These are phyloP conservation scores for Melanotaenia nigrans DNA, from an alignment of 2,797 vertebrate species.

Conservation along the genomic window DNA sequence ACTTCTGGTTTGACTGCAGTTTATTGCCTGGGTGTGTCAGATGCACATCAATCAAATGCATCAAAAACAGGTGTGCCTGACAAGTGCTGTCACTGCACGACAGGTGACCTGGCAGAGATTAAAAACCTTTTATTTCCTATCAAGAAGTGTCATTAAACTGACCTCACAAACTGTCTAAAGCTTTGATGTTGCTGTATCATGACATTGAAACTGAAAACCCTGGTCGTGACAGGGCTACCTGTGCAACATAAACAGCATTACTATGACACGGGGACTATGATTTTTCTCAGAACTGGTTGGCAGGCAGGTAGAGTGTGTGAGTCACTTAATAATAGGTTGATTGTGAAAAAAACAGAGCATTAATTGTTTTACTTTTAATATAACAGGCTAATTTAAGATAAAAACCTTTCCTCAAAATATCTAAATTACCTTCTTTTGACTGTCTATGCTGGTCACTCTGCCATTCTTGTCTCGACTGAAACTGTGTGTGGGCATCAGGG, in stretches of 20 bases:
- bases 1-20: too few relatives aligned
- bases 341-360: too few relatives aligned
- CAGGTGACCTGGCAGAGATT: background rate
- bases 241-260: background rate
- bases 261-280: too few relatives aligned
- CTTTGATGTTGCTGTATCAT: background rate
- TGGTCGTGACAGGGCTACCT: background rate
- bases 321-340: too few relatives aligned
- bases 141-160: too few relatives aligned
- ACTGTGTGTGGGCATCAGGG: too few relatives aligned
- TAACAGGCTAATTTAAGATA: background rate
- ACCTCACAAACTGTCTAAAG: background rate
- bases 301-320: too few relatives aligned
- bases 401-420: too few relatives aligned
- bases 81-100: background rate
- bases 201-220: background rate
- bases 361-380: background rate
- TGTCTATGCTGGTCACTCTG: too few relatives aligned
- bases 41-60: background rate
- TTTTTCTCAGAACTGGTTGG: background rate
- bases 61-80: background rate
- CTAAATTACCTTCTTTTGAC: too few relatives aligned
- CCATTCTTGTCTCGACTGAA: too few relatives aligned
- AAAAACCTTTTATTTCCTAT: background rate
- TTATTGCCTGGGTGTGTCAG: slow-evolving; percentile 5